These are phyloP conservation scores for Marasmarcha lunaedactyla DNA, from an alignment of 2,888 invertebrate genomes.

Conservation along the genomic window DNA sequence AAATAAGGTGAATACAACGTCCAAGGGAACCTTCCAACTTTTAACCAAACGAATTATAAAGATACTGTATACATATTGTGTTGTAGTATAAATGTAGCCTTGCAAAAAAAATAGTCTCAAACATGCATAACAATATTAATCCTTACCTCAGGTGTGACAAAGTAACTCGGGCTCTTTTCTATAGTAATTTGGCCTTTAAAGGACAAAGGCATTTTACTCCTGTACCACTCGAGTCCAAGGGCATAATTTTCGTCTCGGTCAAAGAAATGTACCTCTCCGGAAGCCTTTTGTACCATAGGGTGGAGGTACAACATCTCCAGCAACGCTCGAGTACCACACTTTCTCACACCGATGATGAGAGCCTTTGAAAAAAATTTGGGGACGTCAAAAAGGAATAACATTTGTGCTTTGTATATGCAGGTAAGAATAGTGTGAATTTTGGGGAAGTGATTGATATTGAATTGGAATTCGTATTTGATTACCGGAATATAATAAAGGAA, in stretches of 20 bases:
- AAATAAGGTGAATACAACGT: too few relatives aligned
- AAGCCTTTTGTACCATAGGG: constrained; percentile 91
- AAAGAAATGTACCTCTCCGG: constrained; percentile 97
- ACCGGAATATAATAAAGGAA: too few relatives aligned
- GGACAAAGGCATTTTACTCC: constrained; percentile 93
- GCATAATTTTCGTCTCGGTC: constrained; percentile 94
- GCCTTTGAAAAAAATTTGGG: constrained; percentile 62
- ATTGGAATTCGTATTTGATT: too few relatives aligned
- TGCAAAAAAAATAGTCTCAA: too few relatives aligned
- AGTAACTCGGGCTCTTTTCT: constrained; percentile 98
- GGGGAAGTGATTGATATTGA: too few relatives aligned
- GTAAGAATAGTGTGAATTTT: too few relatives aligned
- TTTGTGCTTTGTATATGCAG: too few relatives aligned
- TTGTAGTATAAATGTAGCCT: too few relatives aligned
- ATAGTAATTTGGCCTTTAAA: constrained; percentile 93
- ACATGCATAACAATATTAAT: too few relatives aligned
- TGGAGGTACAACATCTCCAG: constrained; percentile 97
- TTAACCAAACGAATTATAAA: too few relatives aligned
- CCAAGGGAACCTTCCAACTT: too few relatives aligned
- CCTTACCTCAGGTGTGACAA: constrained; percentile 92
- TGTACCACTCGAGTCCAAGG: constrained; percentile 94
- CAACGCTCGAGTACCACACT: constrained; percentile 96
- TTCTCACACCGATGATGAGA: constrained; percentile 94
- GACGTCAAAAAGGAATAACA: not conserved
- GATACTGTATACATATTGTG: too few relatives aligned